These are phyloP conservation scores for Hyalella azteca DNA, from an alignment of 2,888 invertebrate species.

Conservation along the genomic window DNA sequence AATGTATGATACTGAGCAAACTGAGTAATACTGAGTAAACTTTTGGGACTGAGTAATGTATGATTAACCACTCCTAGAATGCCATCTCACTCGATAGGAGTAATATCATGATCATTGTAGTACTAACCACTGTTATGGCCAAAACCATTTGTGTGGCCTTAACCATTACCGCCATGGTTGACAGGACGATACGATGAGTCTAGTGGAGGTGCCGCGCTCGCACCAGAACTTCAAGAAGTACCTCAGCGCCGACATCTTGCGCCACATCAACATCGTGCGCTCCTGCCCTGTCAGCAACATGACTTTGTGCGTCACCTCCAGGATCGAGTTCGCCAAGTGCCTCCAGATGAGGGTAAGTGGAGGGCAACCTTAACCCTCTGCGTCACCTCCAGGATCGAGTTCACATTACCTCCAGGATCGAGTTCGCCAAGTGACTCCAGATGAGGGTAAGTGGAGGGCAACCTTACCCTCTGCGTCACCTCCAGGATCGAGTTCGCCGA, in stretches of 20 bases:
- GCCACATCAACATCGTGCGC: conserved; percentile 75
- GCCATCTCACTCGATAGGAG: too few species aligned
- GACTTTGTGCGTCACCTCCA: conserved; percentile 88
- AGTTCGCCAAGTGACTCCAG: conserved; percentile 87
- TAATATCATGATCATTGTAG: too few species aligned
- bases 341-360: conserved; percentile 81
- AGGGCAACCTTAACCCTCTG: conserved; percentile 90
- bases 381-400: conserved; percentile 85
- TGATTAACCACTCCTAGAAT: too few species aligned
- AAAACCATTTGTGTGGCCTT: too few species aligned
- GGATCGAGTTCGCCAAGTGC: conserved; percentile 88
- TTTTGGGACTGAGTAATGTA: too few species aligned
- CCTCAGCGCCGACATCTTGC: conserved; percentile 70
- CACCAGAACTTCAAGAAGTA: conserved; percentile 79
- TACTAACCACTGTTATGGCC: too few species aligned
- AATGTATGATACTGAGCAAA: too few species aligned
- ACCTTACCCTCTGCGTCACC: conserved; percentile 88
- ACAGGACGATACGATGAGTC: conserved; percentile 77
- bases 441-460: conserved; percentile 79
- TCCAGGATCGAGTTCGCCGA: conserved; percentile 89
- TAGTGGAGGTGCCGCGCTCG: conserved; percentile 73
- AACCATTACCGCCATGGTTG: too few species aligned
- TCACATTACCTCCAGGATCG: too few species aligned
- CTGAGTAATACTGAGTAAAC: too few species aligned
- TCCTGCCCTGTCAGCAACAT: conserved; percentile 85